Evolutionary conservation across 1,140 invertebrate species (phyloP), one percentile per base, ranked within the genome.

Genomic region (Brachionus manjavacas): DNA sequence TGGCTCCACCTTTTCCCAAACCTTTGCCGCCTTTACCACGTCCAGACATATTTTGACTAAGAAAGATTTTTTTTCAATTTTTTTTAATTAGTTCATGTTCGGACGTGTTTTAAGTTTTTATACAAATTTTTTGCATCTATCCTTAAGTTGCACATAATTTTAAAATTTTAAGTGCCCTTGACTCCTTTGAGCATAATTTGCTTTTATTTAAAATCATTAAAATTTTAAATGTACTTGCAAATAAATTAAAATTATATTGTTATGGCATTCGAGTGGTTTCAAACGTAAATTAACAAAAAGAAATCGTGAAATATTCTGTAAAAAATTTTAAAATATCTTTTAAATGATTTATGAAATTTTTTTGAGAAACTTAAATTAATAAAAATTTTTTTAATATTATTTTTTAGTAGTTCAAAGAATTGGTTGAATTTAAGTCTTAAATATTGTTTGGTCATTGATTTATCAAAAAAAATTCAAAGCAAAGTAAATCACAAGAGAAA

Each of bases 11-110:
- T 80, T 88, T 88, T 86, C 87, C 88, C 11, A 88, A 85, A 64
- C 87, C 87, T 85, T 87, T 88, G 64, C 88, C 88, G 84, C 87
- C 88, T 86, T 88, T 88, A 23, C 87, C 88, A 52, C 87, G 86
- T 85, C 87, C 88, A 85, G 87, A 87, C 87, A 87, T 88, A 20
- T 31, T 60, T 83, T 7, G 9, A 16, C 31, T 76, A 20, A 7
- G n/a, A 9, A 74, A 46, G 43, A 28, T 74, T 35, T 74, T 41
- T 4, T 52, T 28, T 41, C 25, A 8, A 9, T 8, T 60, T 60
- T 20, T 20, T 23, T 60, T 60, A 8, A 60, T 8, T 9, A 8
- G 20, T 20, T 23, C 52, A 20, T 60, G 52, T 3, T 20, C 16
- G 16, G 16, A 20, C 52, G 4, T 60, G 52, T 23, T 60, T 8